phyloP scores from a whole-genome alignment of 2,797 vertebrate genomes.

The Phataginus tricuspis region DNA sequence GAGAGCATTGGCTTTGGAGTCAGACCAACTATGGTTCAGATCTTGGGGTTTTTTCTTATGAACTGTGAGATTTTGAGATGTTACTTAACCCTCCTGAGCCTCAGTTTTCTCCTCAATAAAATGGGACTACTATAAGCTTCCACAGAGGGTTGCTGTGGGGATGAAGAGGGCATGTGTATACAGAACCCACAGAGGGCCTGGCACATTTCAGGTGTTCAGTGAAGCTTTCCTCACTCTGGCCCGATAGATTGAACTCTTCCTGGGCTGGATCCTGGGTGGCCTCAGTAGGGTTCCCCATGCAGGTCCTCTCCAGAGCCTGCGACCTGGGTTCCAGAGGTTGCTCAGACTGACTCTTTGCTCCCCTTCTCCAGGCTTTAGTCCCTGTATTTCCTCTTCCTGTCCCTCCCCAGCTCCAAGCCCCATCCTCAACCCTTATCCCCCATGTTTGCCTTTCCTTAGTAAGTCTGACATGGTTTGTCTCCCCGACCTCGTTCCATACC shows the following conservation, averaged over 20 bases:
- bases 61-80: not conserved
- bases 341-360: not conserved
- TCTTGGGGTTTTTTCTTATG: not conserved
- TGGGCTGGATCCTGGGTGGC: not conserved
- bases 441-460: not conserved
- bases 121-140: not conserved
- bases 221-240: not conserved
- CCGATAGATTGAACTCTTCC: not conserved
- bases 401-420: not conserved
- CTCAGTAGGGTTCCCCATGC: not conserved
- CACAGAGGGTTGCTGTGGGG: not conserved
- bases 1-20: constrained; percentile 4
- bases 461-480: not conserved
- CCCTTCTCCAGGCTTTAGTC: not conserved
- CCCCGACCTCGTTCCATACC: not conserved
- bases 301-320: not conserved
- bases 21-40: not conserved
- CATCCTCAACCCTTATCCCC: too few relatives aligned
- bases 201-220: not conserved
- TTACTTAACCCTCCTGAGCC: not conserved
- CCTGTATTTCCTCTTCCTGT: not conserved
- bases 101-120: not conserved
- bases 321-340: not conserved
- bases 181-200: not conserved
- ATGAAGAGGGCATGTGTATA: accelerated